Base-by-base conservation (phyloP, 64 coral and sea anemone genomes). In the Acropora tenuis region DNA sequence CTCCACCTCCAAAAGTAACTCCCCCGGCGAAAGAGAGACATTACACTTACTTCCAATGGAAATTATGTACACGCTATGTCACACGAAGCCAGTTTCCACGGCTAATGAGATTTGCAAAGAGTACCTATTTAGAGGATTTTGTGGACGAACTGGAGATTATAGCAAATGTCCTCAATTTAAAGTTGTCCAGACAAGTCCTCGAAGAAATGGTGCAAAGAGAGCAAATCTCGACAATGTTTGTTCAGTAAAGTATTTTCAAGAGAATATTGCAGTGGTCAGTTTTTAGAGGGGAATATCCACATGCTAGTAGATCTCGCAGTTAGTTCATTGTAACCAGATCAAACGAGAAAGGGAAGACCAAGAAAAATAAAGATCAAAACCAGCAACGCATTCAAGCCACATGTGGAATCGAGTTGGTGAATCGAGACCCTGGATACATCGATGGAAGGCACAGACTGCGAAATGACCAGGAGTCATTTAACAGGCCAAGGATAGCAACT, bases 111-210 rank as follows among this genome's bases (percentile, higher is more conserved):
- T 94, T 86, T 41, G 60, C 80, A 3, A 79, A 86, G 68, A 43
- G 45, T 4, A 77, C 42, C 12, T 94, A 94, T 60, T 71, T 42
- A 8, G 88, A 94, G 8, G 93, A 94, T 47, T 69, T 88, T 48
- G 44, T 78, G 65, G 80, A 94, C n/a, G 93, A 90, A 41, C 42
- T 94, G 48, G 88, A 94, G 41, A 65, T 82, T 19, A 2, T 88
- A 2, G 86, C 78, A 48, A 75, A 83, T 48, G 6, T 85, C 8
- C 43, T 85, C 12, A 49, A 65, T 9, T 20, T 85, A 18, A 61
- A 44, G 2, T 18, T 71, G 82, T 43, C 82, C 19, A 85, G 82
- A 72, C 3, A 66, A 7, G 44, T 72, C 45, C 82, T 85, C 30
- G 65, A 71, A 5, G 63, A 85, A 72, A 71, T 69, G 45, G 11